phyloP scores from a whole-genome alignment of 2,113 vertebrate genomes.

The human region GRCh38 chr9:101901001-101901500 shows the following conservation, averaged over 20 bases:
- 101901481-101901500: not conserved
- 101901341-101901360: not conserved
- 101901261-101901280: not conserved
- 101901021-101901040: not conserved
- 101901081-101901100: not conserved
- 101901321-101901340: not conserved
- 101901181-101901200: not conserved
- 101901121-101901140: not conserved
- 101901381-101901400: not conserved
- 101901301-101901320: not conserved
- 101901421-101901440: not conserved
- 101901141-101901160: not conserved
- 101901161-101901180: not conserved
- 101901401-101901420: not conserved
- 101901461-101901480: not conserved
- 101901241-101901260: not conserved
- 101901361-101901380: not conserved
- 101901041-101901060: not conserved
- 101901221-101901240: not conserved
- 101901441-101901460: not conserved
- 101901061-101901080: not conserved
- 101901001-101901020: not conserved
- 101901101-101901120: not conserved
- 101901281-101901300: not conserved
- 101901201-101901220: not conserved